Base-by-base conservation (phyloP, 2,113 vertebrate genomes). In the Sarotherodon lohbergeri region DNA sequence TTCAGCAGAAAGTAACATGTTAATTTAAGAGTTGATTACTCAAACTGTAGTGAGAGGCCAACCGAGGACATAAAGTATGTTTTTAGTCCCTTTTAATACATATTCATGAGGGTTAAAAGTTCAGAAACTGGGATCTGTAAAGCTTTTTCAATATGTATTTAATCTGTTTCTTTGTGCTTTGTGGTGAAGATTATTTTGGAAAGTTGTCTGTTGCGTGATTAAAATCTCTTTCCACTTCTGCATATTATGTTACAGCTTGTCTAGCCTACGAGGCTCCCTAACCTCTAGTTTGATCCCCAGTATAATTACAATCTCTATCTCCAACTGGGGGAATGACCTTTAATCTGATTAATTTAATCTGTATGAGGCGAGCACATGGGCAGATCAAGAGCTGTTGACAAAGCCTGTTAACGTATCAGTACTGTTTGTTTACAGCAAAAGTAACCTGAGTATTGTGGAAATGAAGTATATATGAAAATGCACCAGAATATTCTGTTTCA, bases 291-390 rank as follows among this genome's bases (percentile, higher is more conserved):
- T 89, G 79, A 87, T 55, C 59, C 24, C 39, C 73, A 29, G 32
- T 78, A 59, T 81, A 83, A 68, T 24, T 43, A 32, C 14, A 61
- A 76, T 86, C 57, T 82, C 52, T 13, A 16, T 87, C 41, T 80
- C 81, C 83, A 48, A 46, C 61, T 61, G n/a, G 55, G 61, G 36
- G 73, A 83, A 78, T 22, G 59, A 81, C 59, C 80, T 54, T 86
- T 55, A 90, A 88, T 92, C 84, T 84, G 86, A 93, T 93, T 93
- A 90, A 90, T 90, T 82, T 87, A 93, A 92, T 90, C 90, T 83
- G 50, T n/a, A 52, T 87, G 36, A 76, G 29, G 22, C 1, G 12
- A 52, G 43, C 55, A 41, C 27, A 11, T 9, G 56, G 11, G 34
- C 43, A 85, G 84, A 17, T 76, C 39, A 52, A 50, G 80, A 43